Percentiles rank a stretch among this genome's conserved stretches.
Conservation (phyloP, 2,113 vertebrate species). For the Solea senegalensis region DNA sequence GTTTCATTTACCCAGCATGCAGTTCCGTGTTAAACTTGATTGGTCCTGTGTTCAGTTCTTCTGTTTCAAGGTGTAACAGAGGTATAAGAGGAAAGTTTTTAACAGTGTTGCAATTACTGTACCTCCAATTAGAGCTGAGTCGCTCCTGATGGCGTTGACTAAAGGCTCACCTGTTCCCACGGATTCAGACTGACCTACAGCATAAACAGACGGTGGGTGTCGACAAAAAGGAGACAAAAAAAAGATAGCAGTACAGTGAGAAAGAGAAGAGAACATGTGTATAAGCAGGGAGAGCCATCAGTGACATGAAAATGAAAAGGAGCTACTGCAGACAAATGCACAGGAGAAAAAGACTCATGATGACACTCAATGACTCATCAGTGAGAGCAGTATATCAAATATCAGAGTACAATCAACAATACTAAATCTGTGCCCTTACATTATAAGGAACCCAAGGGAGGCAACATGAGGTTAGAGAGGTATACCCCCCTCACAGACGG, state of each 20-base stretch:
- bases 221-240: slow-evolving; percentile 4
- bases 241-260: not conserved
- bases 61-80: too few relatives aligned
- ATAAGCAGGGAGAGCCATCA: not conserved
- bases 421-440: slow-evolving; percentile 1
- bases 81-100: too few relatives aligned
- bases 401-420: not conserved
- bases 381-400: slow-evolving; percentile 1
- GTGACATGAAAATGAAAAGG: not conserved
- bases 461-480: not conserved
- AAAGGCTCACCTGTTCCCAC: slow-evolving; percentile 86
- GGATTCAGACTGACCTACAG: slow-evolving; percentile 90
- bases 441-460: slow-evolving; percentile 2
- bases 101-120: too few relatives aligned
- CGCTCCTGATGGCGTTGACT: slow-evolving; percentile 85
- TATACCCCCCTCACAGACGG: not conserved
- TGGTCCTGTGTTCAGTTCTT: not conserved
- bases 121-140: slow-evolving; percentile 95
- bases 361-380: not conserved
- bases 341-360: not conserved
- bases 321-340: not conserved
- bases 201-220: slow-evolving; percentile 21
- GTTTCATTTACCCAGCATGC: not conserved
- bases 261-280: not conserved
- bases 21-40: not conserved